Base-by-base conservation (phyloP, 2,797 vertebrate genomes). In the Pelochelys cantorii region DNA sequence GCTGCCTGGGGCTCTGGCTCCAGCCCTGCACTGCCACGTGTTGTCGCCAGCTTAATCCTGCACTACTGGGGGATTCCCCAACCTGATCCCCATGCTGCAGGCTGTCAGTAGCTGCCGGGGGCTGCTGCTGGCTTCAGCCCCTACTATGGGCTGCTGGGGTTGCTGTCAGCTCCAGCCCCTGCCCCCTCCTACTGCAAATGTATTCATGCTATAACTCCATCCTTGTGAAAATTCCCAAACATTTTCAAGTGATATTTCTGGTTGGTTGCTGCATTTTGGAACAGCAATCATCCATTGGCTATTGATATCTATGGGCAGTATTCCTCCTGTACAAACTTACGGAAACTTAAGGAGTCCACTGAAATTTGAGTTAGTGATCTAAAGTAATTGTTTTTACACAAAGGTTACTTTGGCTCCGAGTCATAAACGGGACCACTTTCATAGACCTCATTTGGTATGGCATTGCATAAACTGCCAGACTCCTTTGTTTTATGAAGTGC, bases 211-310 rank as follows among this genome's bases (percentile, higher is more conserved):
- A 87, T 79, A 92, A 94, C 85, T 85, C 18, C 18, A 81, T 1
- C 2, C 23, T 55, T 68, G 75, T 87, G 60, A 93, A 93, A 86
- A 92, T 82, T 48, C 42, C 5, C 71, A 65, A 25, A 48, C 81
- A 56, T 84, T 87, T 91, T 83, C 65, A 0, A 0, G 86, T 91
- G 77, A n/a, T 96, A 94, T 37, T 75, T 81, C 42, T 22, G 34
- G 12, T 54, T 1, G 0, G 7, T 1, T 2, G 89, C 79, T 53
- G 27, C 53, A 34, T 90, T 95, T 59, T 77, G 71, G 42, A 86
- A 37, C 1, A 85, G n/a, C 11, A 80, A 15, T 34, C 42, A 14
- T 92, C 80, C 57, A 57, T 53, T 2, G 2, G 60, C 9, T 57
- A 3, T 1, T n/a, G 15, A 53, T 27, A 31, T 88, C 88, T n/a